Evolutionary conservation across 2,113 vertebrate species (phyloP).

Genomic region (Tamias sibiricus): DNA sequence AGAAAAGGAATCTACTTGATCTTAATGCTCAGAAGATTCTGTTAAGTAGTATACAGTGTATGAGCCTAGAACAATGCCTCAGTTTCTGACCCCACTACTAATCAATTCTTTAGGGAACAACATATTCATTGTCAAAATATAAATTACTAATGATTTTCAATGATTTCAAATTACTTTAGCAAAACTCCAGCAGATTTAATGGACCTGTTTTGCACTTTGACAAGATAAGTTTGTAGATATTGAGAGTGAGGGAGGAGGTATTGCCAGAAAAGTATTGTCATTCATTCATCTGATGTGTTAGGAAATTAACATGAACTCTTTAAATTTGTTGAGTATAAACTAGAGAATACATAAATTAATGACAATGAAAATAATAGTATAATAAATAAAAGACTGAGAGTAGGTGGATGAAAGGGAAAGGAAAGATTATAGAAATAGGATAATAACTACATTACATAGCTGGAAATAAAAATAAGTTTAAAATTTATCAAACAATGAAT

Average conservation of each 20-base stretch:
- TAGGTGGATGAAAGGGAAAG: not conserved
- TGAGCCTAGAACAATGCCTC: not conserved
- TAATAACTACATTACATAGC: not conserved
- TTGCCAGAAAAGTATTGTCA: not conserved
- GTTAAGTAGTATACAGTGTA: not conserved
- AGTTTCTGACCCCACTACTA: not conserved
- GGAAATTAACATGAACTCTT: not conserved
- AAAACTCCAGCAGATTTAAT: not conserved
- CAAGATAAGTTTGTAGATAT: not conserved
- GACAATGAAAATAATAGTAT: not conserved
- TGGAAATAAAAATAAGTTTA: not conserved
- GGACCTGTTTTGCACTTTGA: not conserved
- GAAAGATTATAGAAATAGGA: not conserved
- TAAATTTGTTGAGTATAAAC: not conserved
- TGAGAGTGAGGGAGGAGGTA: not conserved
- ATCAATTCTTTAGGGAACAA: not conserved
- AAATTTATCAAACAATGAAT: not conserved
- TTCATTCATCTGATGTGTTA: not conserved
- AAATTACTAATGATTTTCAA: not conserved
- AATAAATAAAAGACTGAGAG: not conserved
- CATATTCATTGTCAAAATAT: not conserved
- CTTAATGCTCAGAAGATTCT: not conserved
- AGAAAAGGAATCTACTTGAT: not conserved
- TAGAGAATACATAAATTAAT: not conserved
- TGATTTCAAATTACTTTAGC: not conserved